Evolutionary conservation across 2,888 invertebrate species (phyloP).

Genomic region (Lobophora halterata): DNA sequence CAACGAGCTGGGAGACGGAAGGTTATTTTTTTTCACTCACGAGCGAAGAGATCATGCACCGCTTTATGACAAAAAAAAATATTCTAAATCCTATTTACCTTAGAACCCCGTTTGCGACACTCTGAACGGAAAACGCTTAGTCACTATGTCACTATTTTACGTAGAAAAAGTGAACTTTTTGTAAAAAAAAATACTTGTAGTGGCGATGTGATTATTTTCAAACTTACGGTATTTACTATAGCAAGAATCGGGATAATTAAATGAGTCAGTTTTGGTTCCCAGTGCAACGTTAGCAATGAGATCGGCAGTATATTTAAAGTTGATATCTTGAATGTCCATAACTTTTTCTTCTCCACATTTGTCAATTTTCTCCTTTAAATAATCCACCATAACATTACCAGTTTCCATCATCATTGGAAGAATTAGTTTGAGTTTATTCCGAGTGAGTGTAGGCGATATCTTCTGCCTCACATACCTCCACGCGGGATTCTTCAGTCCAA

Average conservation of each 20-base stretch:
- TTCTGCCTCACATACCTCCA: slow-evolving; percentile 37
- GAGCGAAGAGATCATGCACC: too few species aligned
- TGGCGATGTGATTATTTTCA: too few species aligned
- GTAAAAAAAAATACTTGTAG: too few species aligned
- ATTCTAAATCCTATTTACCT: too few species aligned
- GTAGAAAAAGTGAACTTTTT: too few species aligned
- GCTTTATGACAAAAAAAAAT: too few species aligned
- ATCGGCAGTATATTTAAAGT: slow-evolving; percentile 34
- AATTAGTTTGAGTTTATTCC: slow-evolving; percentile 31
- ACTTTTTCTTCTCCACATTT: slow-evolving; percentile 2
- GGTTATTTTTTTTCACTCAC: too few species aligned
- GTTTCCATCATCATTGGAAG: slow-evolving; percentile 34
- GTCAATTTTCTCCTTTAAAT: slow-evolving; percentile 20
- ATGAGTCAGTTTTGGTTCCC: slow-evolving; percentile 34
- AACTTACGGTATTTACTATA: slow-evolving; percentile 34
- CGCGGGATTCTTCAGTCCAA: slow-evolving; percentile 34
- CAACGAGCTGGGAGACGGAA: too few species aligned
- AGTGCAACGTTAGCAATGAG: slow-evolving; percentile 35
- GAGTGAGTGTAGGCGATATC: slow-evolving; percentile 31
- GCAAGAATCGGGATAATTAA: slow-evolving; percentile 29
- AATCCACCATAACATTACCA: slow-evolving; percentile 32
- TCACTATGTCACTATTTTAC: too few species aligned
- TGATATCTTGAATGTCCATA: slow-evolving; percentile 24
- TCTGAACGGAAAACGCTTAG: too few species aligned
- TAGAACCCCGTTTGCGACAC: too few species aligned